phyloP scores from a whole-genome alignment of 2,888 invertebrate species.

The Erebia ligea region DNA sequence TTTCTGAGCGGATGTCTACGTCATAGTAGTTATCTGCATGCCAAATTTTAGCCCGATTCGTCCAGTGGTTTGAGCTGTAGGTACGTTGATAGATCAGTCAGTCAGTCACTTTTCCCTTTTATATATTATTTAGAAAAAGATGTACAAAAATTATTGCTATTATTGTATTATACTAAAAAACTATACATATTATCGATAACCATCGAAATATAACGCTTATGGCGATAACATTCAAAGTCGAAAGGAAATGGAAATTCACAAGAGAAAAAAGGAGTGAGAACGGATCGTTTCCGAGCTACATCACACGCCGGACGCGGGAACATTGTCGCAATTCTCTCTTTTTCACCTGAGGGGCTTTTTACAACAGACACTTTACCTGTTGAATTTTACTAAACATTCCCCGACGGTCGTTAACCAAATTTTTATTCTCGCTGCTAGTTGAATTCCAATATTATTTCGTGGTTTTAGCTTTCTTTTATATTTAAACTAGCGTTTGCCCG shows the following conservation, averaged over 20 bases:
- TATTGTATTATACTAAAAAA: too few species aligned
- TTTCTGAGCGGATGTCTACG: too few species aligned
- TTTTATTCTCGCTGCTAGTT: conserved; percentile 24
- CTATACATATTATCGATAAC: too few species aligned
- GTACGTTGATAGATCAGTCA: too few species aligned
- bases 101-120: too few species aligned
- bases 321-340: conserved; percentile 24
- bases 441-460: conserved; percentile 23
- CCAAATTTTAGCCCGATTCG: too few species aligned
- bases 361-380: conserved; percentile 29
- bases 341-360: conserved; percentile 26
- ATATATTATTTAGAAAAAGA: too few species aligned
- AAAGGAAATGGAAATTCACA: conserved; percentile 12
- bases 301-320: conserved; percentile 24
- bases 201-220: too few species aligned
- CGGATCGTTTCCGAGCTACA: conserved; percentile 22
- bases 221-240: background rate
- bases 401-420: conserved; percentile 25
- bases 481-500: background rate
- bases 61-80: too few species aligned
- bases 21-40: too few species aligned
- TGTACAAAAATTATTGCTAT: too few species aligned
- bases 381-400: conserved; percentile 26
- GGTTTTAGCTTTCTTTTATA: background rate
- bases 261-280: conserved; percentile 18